Evolutionary conservation across 2,797 vertebrate genomes (phyloP).

Genomic region (Pogonophryne albipinna): DNA sequence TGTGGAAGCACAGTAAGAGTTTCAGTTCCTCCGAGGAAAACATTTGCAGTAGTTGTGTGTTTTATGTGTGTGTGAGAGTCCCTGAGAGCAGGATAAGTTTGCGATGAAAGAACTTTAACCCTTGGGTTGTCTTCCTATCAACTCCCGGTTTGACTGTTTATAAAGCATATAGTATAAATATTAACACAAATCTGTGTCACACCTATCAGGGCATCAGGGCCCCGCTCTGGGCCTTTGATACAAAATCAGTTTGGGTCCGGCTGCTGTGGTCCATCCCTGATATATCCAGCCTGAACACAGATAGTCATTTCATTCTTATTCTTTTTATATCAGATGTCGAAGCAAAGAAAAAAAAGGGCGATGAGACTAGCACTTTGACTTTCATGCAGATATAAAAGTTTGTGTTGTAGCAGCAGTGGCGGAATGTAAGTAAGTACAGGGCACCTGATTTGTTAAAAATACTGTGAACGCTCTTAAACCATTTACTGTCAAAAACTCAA

Average conservation of each 20-base stretch:
- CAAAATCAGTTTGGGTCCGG: slow-evolving; percentile 53
- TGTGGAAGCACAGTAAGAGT: slow-evolving; percentile 43
- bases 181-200: too few species aligned
- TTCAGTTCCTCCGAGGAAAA: slow-evolving; percentile 45
- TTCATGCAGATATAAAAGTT: not conserved
- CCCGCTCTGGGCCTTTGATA: slow-evolving; percentile 58
- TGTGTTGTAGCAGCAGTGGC: not conserved
- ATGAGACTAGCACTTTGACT: not conserved
- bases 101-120: slow-evolving; percentile 66
- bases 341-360: slow-evolving; percentile 2
- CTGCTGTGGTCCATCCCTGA: slow-evolving; percentile 43
- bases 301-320: slow-evolving; percentile 63
- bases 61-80: slow-evolving; percentile 26
- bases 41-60: slow-evolving; percentile 36
- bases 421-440: too few species aligned
- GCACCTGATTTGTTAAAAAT: too few species aligned
- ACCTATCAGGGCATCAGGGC: slow-evolving; percentile 4
- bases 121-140: too few species aligned
- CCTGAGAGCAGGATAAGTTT: slow-evolving; percentile 53
- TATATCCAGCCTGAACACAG: slow-evolving; percentile 60
- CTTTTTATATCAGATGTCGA: slow-evolving; percentile 63
- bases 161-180: too few species aligned
- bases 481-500: too few species aligned
- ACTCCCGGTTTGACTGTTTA: too few species aligned
- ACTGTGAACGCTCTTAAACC: too few species aligned